Conservation (phyloP, 2,797 vertebrate species). For the Coendou prehensilis region DNA sequence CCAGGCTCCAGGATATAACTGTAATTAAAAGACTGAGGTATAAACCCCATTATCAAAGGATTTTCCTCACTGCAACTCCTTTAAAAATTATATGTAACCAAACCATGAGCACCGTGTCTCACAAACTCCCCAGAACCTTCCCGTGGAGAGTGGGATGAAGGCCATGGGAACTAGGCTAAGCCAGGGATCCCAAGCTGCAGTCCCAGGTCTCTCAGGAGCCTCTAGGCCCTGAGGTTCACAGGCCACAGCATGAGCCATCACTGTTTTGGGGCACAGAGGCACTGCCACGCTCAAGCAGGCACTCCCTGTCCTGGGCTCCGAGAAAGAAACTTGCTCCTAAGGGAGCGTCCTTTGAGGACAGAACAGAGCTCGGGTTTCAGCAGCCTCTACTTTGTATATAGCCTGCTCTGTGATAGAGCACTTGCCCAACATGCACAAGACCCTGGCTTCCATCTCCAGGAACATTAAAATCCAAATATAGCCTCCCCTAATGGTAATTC, state of each 20-base stretch:
- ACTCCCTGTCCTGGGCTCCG: neutral
- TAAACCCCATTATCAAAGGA: neutral
- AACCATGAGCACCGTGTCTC: neutral
- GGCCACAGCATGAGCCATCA: neutral
- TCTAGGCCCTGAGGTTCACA: neutral
- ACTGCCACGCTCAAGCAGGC: fast-evolving
- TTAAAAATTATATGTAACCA: neutral
- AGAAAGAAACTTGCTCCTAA: neutral
- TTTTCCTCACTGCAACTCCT: neutral
- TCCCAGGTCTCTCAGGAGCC: neutral
- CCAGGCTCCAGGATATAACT: neutral
- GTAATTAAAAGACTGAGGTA: neutral
- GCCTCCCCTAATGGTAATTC: neutral
- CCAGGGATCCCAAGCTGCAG: neutral
- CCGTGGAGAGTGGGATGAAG: no score
- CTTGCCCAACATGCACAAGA: neutral
- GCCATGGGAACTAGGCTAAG: neutral
- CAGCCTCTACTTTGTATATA: neutral
- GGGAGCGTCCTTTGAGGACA: neutral
- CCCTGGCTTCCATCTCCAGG: neutral
- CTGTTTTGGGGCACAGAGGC: neutral
- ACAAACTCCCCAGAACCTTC: neutral
- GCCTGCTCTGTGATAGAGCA: neutral
- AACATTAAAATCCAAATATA: neutral
- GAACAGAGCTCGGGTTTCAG: neutral